A percentile compares a stretch with the other conserved stretches of the same genome.
Conservation (phyloP, 1,140 invertebrate genomes). For the Chironomus tepperi region DNA sequence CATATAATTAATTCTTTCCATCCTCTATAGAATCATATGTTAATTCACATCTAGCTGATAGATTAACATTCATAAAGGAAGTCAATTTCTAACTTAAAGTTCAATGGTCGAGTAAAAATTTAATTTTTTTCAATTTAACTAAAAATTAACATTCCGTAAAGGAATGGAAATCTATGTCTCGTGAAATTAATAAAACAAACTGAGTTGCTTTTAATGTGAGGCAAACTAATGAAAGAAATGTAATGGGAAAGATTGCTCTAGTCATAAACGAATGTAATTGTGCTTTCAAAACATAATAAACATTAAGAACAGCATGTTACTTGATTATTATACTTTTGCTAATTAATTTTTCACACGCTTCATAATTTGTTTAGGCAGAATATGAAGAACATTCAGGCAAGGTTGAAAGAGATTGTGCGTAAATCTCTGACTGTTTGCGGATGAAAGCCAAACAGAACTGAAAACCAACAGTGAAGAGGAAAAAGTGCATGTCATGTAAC, state of each 20-base stretch:
- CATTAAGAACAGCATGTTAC: background rate
- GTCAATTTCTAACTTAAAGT: background rate
- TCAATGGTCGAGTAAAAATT: background rate
- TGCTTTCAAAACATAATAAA: background rate
- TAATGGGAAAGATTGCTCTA: too few species aligned
- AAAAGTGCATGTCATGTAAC: background rate
- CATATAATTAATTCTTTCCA: too few species aligned
- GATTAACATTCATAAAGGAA: too few species aligned
- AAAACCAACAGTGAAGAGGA: background rate
- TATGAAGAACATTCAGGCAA: background rate
- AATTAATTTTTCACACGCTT: background rate
- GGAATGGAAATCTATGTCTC: background rate
- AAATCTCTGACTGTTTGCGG: background rate
- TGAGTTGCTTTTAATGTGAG: background rate
- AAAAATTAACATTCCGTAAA: background rate
- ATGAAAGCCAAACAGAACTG: background rate
- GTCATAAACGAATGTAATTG: too few species aligned
- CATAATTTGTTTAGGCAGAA: background rate
- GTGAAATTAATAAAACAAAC: constrained; percentile 9
- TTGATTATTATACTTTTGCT: background rate
- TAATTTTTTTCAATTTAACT: background rate
- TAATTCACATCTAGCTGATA: too few species aligned
- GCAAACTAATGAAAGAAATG: background rate
- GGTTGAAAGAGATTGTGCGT: background rate
- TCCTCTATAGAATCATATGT: too few species aligned